Percentiles rank a stretch among this genome's conserved stretches.
phyloP scores from a whole-genome alignment of 1,140 invertebrate species.

The Habropoda laboriosa region DNA sequence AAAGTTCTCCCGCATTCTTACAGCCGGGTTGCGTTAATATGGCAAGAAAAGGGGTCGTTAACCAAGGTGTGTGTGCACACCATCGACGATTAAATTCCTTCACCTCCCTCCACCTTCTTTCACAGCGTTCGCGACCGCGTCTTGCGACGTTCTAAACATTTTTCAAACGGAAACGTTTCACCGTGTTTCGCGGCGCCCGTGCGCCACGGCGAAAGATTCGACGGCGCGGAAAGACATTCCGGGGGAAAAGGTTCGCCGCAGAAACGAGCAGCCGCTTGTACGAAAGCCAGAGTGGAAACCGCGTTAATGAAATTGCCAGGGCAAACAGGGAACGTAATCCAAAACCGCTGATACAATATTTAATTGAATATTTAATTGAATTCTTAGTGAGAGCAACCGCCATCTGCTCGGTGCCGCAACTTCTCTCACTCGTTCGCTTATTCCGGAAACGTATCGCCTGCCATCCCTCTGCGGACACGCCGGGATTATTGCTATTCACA shows the following conservation, averaged over 20 bases:
- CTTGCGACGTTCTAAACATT: slow-evolving; percentile 1
- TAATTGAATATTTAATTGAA: slow-evolving; percentile 77
- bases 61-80: too few relatives aligned
- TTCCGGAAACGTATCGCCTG: slow-evolving; percentile 33
- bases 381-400: slow-evolving; percentile 66
- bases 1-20: too few relatives aligned
- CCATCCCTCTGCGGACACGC: neutral
- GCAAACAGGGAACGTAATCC: slow-evolving; percentile 57
- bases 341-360: slow-evolving; percentile 73
- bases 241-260: slow-evolving; percentile 2
- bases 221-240: slow-evolving; percentile 41
- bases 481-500: slow-evolving; percentile 43
- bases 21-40: too few relatives aligned
- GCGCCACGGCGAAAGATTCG: slow-evolving; percentile 24
- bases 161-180: neutral
- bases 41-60: too few relatives aligned
- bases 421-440: slow-evolving; percentile 25
- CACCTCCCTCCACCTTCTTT: too few relatives aligned
- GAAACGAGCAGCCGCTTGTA: slow-evolving; percentile 37
- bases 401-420: neutral
- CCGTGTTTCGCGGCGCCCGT: neutral
- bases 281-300: slow-evolving; percentile 35
- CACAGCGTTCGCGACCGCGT: too few relatives aligned
- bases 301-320: slow-evolving; percentile 67
- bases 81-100: slow-evolving; percentile 40